Base-by-base conservation (phyloP, 2,888 invertebrate species). In the Mythimna impura region DNA sequence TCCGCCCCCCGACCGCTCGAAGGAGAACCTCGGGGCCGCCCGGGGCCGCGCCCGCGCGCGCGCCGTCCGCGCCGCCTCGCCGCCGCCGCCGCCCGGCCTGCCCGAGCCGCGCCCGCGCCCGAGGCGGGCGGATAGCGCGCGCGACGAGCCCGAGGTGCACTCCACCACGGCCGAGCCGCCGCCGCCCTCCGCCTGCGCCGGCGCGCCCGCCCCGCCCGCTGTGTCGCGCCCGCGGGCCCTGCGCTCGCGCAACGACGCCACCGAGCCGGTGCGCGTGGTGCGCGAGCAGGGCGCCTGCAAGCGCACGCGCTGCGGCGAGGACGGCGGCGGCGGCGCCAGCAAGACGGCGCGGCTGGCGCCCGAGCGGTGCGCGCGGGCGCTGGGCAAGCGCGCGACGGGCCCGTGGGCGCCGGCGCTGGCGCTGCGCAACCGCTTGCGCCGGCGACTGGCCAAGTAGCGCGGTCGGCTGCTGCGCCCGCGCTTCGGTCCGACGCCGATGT, bases 381-480 rank as follows among this genome's bases (percentile, higher is more conserved):
- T 91, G 5, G 89, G 89, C 78, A 91, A 91, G 89, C 93, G 93
- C 73, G 89, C 91, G 62, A 88, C 91, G 81, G 93, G 93, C 55
- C 94, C 94, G 60, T 95, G 95, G 94, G 93, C 94, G 86, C 94
- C 93, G 66, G 93, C 95, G 87, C 89, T 94, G 79, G 93, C 95
- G 88, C 91, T 94, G 70, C 94, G 95, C 80, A 92, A 93, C 85
- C 95, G 96, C 84, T 90, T 96, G 83, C 94, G 96, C 63, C 93
- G 94, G 69, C 89, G 96, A 61, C 92, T 95, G 68, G 93, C 90
- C 84, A 96, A 95, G 92, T 95, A 94, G 90, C 90, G 80, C 60
- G 73, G 71, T 69, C 78, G 73, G 70, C 54, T 61, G 71, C 71
- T 60, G 86, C 84, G 84, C 83, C 87, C 80, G 82, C 86, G 86